A percentile compares a stretch with the other conserved stretches of the same genome.
Conservation (phyloP, 2,797 vertebrate genomes). For the Lates japonicus region DNA sequence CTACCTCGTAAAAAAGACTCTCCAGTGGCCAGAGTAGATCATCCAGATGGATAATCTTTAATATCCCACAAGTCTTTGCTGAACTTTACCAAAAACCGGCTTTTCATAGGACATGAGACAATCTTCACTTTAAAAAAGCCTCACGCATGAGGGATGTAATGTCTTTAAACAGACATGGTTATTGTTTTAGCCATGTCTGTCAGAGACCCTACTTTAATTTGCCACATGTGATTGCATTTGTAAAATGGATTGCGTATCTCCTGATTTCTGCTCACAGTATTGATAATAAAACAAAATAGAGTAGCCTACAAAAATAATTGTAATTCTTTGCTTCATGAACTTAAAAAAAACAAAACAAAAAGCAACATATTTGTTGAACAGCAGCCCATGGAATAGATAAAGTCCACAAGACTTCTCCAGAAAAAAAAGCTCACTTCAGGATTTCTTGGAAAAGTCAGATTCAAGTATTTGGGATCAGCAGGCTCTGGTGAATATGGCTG, state of each 20-base stretch:
- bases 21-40: slow-evolving; percentile 12
- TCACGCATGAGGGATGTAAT: background rate
- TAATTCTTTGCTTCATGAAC: slow-evolving; percentile 3
- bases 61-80: slow-evolving; percentile 13
- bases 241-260: background rate
- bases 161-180: background rate
- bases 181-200: background rate
- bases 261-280: background rate
- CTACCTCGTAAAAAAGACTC: slow-evolving; percentile 18
- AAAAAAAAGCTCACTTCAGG: slow-evolving; percentile 52
- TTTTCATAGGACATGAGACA: background rate
- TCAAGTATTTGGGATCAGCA: slow-evolving; percentile 51
- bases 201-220: background rate
- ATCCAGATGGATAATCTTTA: slow-evolving; percentile 23
- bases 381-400: slow-evolving; percentile 52
- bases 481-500: slow-evolving; percentile 29
- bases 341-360: background rate
- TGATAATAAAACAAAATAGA: background rate
- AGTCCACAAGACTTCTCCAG: slow-evolving; percentile 67
- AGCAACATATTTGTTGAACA: slow-evolving; percentile 41
- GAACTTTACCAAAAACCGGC: slow-evolving; percentile 2
- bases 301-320: background rate
- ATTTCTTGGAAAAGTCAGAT: slow-evolving; percentile 68
- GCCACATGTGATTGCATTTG: background rate
- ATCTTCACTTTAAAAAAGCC: background rate